These are phyloP conservation scores for Microplitis manilae DNA, from an alignment of 2,888 invertebrate genomes.

Conservation along the genomic window DNA sequence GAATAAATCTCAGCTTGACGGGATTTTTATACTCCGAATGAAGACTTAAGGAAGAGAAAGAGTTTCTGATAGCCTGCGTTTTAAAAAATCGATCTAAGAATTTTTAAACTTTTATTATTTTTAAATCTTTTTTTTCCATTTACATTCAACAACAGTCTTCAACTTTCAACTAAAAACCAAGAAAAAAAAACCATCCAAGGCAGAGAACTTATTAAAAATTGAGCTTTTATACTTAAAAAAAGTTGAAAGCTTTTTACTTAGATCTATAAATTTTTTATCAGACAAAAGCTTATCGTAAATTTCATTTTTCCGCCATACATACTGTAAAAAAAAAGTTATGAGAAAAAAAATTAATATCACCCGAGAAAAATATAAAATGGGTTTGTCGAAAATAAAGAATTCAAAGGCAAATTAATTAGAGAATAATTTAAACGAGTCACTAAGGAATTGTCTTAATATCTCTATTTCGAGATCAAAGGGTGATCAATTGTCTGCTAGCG, in stretches of 20 bases:
- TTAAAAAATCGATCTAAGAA: neutral
- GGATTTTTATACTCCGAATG: slow-evolving; percentile 4
- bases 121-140: slow-evolving; percentile 3
- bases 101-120: slow-evolving; percentile 2
- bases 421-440: slow-evolving; percentile 2
- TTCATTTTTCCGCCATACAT: neutral
- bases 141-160: neutral
- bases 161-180: neutral
- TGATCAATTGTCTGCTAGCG: slow-evolving; percentile 1
- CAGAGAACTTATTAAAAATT: neutral
- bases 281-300: neutral
- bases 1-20: neutral
- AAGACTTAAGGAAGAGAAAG: neutral
- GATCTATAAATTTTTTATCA: neutral
- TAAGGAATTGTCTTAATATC: neutral
- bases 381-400: neutral
- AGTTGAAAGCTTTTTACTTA: slow-evolving; percentile 15
- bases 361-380: neutral
- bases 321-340: neutral
- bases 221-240: neutral
- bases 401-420: neutral
- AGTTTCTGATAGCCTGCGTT: neutral
- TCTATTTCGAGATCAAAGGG: slow-evolving; percentile 15
- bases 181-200: neutral
- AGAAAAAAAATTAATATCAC: neutral